Evolutionary conservation across 1,140 invertebrate species (phyloP), one percentile per base, ranked within the genome.

Genomic region (Heterodera schachtii): DNA sequence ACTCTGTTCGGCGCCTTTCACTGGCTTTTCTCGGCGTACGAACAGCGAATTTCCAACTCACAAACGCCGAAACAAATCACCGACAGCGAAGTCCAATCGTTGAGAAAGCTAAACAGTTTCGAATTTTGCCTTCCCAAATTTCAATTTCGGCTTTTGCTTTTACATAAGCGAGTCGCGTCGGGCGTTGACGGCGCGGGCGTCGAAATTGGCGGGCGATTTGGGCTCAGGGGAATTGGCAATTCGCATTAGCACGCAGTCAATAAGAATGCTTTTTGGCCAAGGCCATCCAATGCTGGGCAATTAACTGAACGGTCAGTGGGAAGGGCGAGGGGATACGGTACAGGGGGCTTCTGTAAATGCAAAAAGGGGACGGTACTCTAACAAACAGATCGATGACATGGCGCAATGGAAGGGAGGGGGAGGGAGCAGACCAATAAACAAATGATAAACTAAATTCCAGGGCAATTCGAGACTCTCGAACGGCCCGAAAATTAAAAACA

Each of bases 81-180:
- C 19, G 79, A 81, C 41, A 81, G 73, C 49, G 79, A 81, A 46
- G 79, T 81, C 79, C 79, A 81, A 64, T 81, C 79, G 79, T 81
- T 81, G 13, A 81, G 69, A 41, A 64, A 64, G 11, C 57, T 64
- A 4, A 64, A 64, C 6, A 52, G 2, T 8, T 8, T 6, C 49
- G 49, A 52, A 52, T 52, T 52, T 8, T 52, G 2, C 6, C 6
- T 8, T 11, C 6, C 6, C 49, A 8, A 6, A 52, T 52, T 52
- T 11, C 49, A 11, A 6, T 11, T 6, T 11, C 49, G 49, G 49
- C 6, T 11, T 52, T 6, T 52, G 49, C 49, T 11, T 11, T 52
- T 41, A 71, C 41, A 71, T 3, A 71, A 71, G 69, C 19, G 69
- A 71, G 41, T 46, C 31, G 31, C 69, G 69, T 11, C 31, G 69